Evolutionary conservation across 2,113 vertebrate species (phyloP).

Genomic region (Clarias gariepinus): DNA sequence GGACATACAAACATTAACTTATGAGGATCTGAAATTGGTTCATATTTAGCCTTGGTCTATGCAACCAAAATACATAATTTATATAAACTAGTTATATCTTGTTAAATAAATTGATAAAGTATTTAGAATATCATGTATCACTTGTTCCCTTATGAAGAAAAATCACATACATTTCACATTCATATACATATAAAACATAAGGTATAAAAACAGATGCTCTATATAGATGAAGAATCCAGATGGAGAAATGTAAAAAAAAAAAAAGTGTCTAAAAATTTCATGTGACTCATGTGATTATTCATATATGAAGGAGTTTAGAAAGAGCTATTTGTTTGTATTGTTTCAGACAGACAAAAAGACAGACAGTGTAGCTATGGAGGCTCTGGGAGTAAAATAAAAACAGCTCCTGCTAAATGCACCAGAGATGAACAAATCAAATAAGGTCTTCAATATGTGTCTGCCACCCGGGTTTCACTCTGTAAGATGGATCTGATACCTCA

Average conservation of each 20-base stretch:
- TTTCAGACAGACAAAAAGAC: slow-evolving; percentile 1
- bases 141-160: neutral
- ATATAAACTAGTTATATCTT: neutral
- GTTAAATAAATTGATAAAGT: neutral
- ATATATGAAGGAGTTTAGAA: neutral
- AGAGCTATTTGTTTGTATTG: neutral
- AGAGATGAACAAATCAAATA: slow-evolving; percentile 57
- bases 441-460: slow-evolving; percentile 68
- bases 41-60: neutral
- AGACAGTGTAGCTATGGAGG: neutral
- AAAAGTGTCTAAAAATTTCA: neutral
- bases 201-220: neutral
- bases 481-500: slow-evolving; percentile 70
- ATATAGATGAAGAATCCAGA: neutral
- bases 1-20: neutral
- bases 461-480: slow-evolving; percentile 67
- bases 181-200: neutral
- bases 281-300: neutral
- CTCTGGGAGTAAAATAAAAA: neutral
- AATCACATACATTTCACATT: neutral
- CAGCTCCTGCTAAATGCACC: slow-evolving; percentile 33
- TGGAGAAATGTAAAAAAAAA: neutral
- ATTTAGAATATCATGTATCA: neutral
- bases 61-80: neutral
- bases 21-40: neutral